A percentile compares a stretch with the other conserved stretches of the same genome.
Evolutionary conservation across 2,797 vertebrate genomes (phyloP).

Genomic region (Smutsia gigantea): DNA sequence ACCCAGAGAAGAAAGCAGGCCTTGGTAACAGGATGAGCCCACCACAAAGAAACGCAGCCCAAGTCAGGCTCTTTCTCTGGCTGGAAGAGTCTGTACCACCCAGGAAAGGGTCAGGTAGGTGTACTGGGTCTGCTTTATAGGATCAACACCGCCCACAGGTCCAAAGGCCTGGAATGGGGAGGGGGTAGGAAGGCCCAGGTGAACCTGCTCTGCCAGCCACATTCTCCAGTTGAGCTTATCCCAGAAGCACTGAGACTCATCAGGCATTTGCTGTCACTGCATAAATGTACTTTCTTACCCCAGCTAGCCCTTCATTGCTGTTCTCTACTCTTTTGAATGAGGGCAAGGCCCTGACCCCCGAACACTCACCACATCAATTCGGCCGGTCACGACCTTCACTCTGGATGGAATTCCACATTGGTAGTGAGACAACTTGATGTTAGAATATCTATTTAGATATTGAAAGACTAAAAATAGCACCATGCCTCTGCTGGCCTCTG

Average conservation of each 20-base stretch:
- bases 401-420: fast-evolving
- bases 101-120: too few species aligned
- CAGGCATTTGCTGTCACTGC: not conserved
- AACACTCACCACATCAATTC: fast-evolving
- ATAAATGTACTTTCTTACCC: not conserved
- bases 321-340: not conserved
- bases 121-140: not conserved
- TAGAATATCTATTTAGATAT: too few species aligned
- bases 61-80: not conserved
- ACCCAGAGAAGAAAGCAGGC: not conserved
- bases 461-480: not conserved
- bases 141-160: fast-evolving
- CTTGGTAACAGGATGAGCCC: not conserved
- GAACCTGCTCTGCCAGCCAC: too few species aligned
- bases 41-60: not conserved
- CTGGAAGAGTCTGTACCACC: not conserved
- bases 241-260: not conserved
- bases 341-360: fast-evolving
- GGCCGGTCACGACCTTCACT: fast-evolving
- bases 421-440: not conserved
- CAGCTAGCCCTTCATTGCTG: not conserved
- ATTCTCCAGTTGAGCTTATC: not conserved
- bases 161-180: not conserved
- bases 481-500: not conserved
- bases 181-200: not conserved